phyloP scores from a whole-genome alignment of 2,888 invertebrate genomes.

The Drosophila melanosoma region DNA sequence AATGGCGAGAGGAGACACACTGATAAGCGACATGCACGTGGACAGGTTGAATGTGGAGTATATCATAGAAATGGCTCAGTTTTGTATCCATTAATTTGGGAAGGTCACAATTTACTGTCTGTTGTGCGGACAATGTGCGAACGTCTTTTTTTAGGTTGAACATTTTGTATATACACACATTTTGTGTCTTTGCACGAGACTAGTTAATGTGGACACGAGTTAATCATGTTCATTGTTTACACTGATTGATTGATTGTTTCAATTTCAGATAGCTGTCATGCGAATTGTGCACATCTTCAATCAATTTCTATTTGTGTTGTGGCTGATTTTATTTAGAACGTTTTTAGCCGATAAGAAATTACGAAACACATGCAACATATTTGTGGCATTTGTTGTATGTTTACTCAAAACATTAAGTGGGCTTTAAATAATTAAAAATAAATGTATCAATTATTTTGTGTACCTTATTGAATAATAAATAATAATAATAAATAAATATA shows the following conservation, averaged over 20 bases:
- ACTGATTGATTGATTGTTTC: slow-evolving; percentile 75
- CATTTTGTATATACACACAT: background rate
- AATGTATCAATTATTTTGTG: too few species aligned
- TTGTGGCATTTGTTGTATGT: background rate
- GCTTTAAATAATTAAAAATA: background rate
- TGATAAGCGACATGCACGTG: slow-evolving; percentile 54
- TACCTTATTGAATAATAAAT: too few species aligned
- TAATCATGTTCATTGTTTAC: slow-evolving; percentile 81
- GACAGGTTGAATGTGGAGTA: background rate
- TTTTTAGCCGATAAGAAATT: slow-evolving; percentile 4
- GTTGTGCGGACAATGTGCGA: slow-evolving; percentile 52
- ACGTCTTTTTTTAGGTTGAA: slow-evolving; percentile 65
- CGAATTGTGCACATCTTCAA: slow-evolving; percentile 6
- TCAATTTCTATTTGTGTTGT: slow-evolving; percentile 18
- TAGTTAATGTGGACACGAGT: slow-evolving; percentile 81
- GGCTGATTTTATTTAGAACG: slow-evolving; percentile 1
- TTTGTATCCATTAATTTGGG: slow-evolving; percentile 62
- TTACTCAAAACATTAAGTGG: background rate
- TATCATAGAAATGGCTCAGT: slow-evolving; percentile 34
- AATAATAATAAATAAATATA: too few species aligned
- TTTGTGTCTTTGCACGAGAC: slow-evolving; percentile 12
- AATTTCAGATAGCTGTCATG: slow-evolving; percentile 30
- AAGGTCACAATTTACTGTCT: slow-evolving; percentile 49
- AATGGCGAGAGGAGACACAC: background rate
- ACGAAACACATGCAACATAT: background rate